These are phyloP conservation scores for Atlantisia rogersi DNA, from an alignment of 2,113 vertebrate genomes.

Conservation along the genomic window DNA sequence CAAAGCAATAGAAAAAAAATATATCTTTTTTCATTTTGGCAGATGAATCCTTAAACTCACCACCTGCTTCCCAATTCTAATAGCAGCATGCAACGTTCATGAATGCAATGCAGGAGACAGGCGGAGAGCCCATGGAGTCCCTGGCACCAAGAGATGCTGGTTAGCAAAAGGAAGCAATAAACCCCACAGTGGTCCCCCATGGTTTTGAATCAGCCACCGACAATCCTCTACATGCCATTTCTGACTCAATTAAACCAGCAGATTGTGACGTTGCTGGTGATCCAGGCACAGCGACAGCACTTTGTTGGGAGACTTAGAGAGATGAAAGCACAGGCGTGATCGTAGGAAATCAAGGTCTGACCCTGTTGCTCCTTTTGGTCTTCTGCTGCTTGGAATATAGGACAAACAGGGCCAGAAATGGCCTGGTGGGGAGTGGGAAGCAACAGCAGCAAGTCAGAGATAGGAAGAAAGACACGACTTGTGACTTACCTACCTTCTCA, in stretches of 20 bases:
- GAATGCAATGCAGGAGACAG: neutral
- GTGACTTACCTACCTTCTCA: neutral
- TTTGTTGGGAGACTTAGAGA: neutral
- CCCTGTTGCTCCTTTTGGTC: neutral
- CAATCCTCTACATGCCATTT: neutral
- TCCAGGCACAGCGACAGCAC: neutral
- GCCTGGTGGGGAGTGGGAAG: neutral
- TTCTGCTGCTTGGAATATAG: neutral
- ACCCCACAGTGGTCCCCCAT: accelerated
- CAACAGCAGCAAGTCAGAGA: neutral
- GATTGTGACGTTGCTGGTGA: neutral
- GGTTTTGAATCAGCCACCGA: neutral
- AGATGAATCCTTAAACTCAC: neutral
- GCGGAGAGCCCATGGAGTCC: accelerated
- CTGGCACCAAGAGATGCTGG: neutral
- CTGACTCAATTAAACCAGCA: neutral
- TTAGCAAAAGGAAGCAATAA: neutral
- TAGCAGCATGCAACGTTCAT: neutral
- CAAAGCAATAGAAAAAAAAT: neutral
- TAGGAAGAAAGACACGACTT: neutral
- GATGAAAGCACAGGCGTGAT: neutral
- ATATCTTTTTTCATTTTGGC: neutral
- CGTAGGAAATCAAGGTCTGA: neutral
- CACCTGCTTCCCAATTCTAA: neutral
- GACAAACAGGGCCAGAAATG: neutral